Evolutionary conservation across 2,888 invertebrate species (phyloP).

Genomic region (Heliconius ethilla): DNA sequence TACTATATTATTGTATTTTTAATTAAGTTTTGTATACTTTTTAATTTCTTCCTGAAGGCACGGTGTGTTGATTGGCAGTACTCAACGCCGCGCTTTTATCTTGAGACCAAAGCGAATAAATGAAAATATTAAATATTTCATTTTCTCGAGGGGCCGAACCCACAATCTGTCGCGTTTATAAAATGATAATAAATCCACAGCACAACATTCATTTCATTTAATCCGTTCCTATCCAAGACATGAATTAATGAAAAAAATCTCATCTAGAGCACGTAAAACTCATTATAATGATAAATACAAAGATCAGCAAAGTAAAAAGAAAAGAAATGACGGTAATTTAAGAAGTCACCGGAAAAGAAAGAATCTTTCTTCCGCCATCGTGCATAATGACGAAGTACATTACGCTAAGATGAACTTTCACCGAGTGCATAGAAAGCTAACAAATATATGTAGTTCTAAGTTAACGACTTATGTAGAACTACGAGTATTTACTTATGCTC

Average conservation of each 20-base stretch:
- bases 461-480: constrained; percentile 5
- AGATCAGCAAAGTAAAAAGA: neutral
- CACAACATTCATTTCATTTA: neutral
- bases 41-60: too few species aligned
- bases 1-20: too few species aligned
- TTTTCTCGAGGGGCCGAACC: neutral
- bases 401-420: constrained; percentile 17
- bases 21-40: too few species aligned
- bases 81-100: too few species aligned
- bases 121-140: neutral
- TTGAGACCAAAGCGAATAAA: too few species aligned
- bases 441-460: neutral
- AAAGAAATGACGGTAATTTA: constrained; percentile 9
- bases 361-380: neutral
- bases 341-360: constrained; percentile 20
- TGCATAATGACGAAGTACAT: constrained; percentile 14
- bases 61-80: too few species aligned
- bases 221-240: neutral
- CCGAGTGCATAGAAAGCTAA: constrained; percentile 5
- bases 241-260: neutral
- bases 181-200: neutral
- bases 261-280: neutral
- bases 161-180: too few species aligned
- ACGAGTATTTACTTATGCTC: neutral
- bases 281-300: neutral